Evolutionary conservation across 1,140 invertebrate species (phyloP).

Genomic region (Aphelenchoides besseyi): DNA sequence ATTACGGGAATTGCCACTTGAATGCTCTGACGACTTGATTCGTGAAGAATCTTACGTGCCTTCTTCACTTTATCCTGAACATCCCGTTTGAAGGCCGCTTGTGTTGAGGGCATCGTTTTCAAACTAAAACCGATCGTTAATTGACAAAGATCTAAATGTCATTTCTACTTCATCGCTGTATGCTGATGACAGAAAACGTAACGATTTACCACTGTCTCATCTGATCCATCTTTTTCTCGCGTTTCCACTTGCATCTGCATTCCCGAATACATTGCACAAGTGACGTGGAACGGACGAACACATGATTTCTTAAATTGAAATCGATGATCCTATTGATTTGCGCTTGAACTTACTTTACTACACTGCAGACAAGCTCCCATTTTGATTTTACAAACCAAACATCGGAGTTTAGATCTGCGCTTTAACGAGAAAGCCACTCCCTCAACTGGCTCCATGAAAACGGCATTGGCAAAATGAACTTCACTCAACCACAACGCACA

Average conservation of each 20-base stretch:
- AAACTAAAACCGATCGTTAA: slow-evolving; percentile 18
- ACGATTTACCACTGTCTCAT: slow-evolving; percentile 39
- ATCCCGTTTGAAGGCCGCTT: slow-evolving; percentile 37
- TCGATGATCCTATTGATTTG: not conserved
- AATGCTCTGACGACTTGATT: slow-evolving; percentile 7
- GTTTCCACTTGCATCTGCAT: slow-evolving; percentile 39
- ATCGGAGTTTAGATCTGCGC: slow-evolving; percentile 87
- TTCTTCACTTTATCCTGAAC: slow-evolving; percentile 31
- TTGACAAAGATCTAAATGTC: not conserved
- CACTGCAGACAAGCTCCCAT: slow-evolving; percentile 96
- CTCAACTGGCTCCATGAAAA: slow-evolving; percentile 79
- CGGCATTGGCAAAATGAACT: slow-evolving; percentile 61
- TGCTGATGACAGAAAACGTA: slow-evolving; percentile 45
- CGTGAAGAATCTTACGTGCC: slow-evolving; percentile 31
- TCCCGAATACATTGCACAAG: slow-evolving; percentile 38
- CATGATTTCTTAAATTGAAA: slow-evolving; percentile 35
- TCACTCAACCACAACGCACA: slow-evolving; percentile 98
- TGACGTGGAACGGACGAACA: slow-evolving; percentile 40
- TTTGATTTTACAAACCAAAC: slow-evolving; percentile 91
- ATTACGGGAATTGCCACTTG: slow-evolving; percentile 42
- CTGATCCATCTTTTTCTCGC: slow-evolving; percentile 13
- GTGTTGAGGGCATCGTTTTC: not conserved
- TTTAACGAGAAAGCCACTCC: slow-evolving; percentile 90
- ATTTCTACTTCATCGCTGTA: slow-evolving; percentile 10
- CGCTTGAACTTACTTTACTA: slow-evolving; percentile 36